A percentile compares a stretch with the other conserved stretches of the same genome.
These are phyloP conservation scores for Allolobophora icterica DNA, from an alignment of 2,888 invertebrate species.

Conservation along the genomic window DNA sequence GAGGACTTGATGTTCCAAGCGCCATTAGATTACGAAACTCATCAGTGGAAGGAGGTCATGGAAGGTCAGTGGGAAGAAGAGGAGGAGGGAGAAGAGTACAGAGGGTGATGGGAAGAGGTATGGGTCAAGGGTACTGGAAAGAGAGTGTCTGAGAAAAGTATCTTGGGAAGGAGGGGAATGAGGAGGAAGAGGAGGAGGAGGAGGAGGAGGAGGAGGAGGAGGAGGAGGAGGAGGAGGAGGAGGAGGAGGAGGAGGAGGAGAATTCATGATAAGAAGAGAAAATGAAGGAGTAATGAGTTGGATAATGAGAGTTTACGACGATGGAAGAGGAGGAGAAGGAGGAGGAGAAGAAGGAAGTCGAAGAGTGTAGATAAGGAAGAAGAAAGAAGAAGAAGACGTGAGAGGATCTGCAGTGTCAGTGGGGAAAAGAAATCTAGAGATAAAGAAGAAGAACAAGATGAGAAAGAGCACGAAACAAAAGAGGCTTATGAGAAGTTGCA, in stretches of 20 bases:
- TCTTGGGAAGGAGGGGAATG: background rate
- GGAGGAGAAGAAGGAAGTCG: background rate
- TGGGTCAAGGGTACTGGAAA: background rate
- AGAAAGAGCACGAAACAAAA: background rate
- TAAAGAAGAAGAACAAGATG: background rate
- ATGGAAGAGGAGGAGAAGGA: background rate
- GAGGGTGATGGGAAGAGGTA: background rate
- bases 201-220: background rate
- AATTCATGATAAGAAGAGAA: background rate
- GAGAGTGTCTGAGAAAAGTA: background rate
- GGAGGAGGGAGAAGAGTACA: background rate
- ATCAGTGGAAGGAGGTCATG: background rate
- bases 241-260: background rate
- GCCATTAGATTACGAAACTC: background rate
- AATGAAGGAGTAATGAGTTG: background rate
- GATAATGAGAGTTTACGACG: background rate
- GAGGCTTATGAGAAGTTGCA: background rate
- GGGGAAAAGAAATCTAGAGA: background rate
- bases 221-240: background rate
- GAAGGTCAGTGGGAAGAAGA: background rate
- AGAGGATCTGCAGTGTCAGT: too few species aligned
- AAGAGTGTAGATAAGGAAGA: background rate
- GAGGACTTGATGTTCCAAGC: background rate
- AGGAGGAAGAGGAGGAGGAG: background rate
- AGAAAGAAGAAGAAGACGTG: background rate